Base-by-base conservation (phyloP, 2,888 invertebrate species). In the Dione juno region DNA sequence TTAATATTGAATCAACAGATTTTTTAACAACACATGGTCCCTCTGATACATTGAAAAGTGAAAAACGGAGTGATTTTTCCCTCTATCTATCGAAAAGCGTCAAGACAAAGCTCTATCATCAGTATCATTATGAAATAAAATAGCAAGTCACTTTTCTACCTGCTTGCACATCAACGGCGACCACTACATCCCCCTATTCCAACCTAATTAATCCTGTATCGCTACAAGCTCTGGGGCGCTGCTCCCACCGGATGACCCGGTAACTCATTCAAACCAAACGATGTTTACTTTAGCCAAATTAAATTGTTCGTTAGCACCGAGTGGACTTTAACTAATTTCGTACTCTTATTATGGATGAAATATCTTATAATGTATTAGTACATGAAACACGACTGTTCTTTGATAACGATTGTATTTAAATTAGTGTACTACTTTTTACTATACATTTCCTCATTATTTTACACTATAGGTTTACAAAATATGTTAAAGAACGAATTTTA, bases 121-220 rank as follows among this genome's bases (percentile, higher is more conserved):
- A n/a, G 5, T 5, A 61, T 28, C 13, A 43, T 40, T 2, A 40
- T 16, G 13, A 43, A 35, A 14, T 16, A 35, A 50, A 41, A 41
- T 28, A 28, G 21, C 13, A 63, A 43, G 28, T 48, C 68, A 69
- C 52, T 83, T 85, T 73, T 80, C 74, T 67, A 0, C 35, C 1
- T 76, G 76, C 19, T 28, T 76, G 82, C 89, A 73, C 72, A 75
- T 80, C 80, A 80, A 77, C 81, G 78, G 68, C 84, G 88, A 86
- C 90, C 88, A 90, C 84, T 84, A 81, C 83, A 82, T 83, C 82
- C 86, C 86, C 73, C 83, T 85, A 84, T 87, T 87, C 19, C 19
- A 10, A 50, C 19, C 88, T 89, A 91, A 92, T 92, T 89, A 92
- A 91, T 90, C 88, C 87, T 84, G 86, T 89, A 90, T 90, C 88